Conservation (phyloP, 2,888 invertebrate species). For the Aphrophora alni region DNA sequence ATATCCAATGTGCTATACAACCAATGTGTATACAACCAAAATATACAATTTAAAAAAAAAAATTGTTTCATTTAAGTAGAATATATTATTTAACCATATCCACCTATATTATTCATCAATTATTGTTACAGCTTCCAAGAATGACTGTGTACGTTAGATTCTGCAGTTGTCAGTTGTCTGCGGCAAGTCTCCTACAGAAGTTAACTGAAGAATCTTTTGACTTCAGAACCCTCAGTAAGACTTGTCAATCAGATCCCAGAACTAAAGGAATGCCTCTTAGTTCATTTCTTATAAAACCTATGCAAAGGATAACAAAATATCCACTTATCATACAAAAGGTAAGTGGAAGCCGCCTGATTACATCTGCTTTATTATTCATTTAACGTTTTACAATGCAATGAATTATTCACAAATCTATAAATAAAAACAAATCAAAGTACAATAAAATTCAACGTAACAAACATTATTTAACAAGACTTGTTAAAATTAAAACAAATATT, state of each 20-base stretch:
- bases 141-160: conserved; percentile 76
- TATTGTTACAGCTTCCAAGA: conserved; percentile 65
- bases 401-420: no score
- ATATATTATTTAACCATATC: no score
- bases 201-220: conserved; percentile 67
- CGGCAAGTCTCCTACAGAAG: conserved; percentile 70
- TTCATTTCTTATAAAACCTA: conserved; percentile 79
- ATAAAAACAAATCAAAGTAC: no score
- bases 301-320: conserved; percentile 82
- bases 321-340: conserved; percentile 77
- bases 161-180: conserved; percentile 75
- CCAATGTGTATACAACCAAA: no score
- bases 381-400: conserved; percentile 39
- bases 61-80: no score
- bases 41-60: no score
- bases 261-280: conserved; percentile 76
- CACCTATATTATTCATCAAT: no score
- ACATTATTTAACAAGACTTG: no score
- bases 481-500: no score
- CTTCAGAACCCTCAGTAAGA: conserved; percentile 68
- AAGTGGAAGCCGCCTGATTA: conserved; percentile 28
- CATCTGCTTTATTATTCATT: not conserved
- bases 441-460: no score
- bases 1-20: no score
- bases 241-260: conserved; percentile 68